Evolutionary conservation across 2,113 vertebrate species (phyloP).

Genomic region (Nyctibius bracteatus): DNA sequence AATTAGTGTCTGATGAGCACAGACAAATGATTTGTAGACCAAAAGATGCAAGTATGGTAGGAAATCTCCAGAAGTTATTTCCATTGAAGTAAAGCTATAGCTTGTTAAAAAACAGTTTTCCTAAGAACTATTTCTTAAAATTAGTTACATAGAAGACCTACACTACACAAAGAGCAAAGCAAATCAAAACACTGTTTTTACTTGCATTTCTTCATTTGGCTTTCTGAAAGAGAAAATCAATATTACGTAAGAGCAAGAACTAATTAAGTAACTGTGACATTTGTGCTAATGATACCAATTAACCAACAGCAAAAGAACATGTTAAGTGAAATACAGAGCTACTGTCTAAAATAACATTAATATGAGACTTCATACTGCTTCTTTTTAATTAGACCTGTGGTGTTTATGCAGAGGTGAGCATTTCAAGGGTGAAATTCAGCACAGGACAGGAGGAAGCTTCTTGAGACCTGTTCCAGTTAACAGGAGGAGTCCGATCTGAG

Average conservation of each 20-base stretch:
- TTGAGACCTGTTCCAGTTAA: not conserved
- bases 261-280: slow-evolving; percentile 48
- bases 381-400: not conserved
- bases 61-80: not conserved
- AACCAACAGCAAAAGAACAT: slow-evolving; percentile 1
- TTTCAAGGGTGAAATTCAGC: not conserved
- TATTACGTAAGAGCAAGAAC: slow-evolving; percentile 13
- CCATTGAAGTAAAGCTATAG: not conserved
- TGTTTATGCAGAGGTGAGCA: not conserved
- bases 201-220: not conserved
- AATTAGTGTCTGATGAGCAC: not conserved
- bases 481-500: not conserved
- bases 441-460: not conserved
- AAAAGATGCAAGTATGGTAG: not conserved
- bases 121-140: not conserved
- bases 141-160: not conserved
- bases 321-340: slow-evolving; percentile 14
- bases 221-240: slow-evolving; percentile 13
- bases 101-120: not conserved
- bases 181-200: not conserved
- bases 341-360: slow-evolving; percentile 7
- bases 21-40: not conserved
- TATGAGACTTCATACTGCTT: not conserved
- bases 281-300: slow-evolving; percentile 50
- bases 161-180: not conserved